These are phyloP conservation scores for Oenanthe oenanthe DNA, from an alignment of 2,113 vertebrate species.

Conservation along the genomic window DNA sequence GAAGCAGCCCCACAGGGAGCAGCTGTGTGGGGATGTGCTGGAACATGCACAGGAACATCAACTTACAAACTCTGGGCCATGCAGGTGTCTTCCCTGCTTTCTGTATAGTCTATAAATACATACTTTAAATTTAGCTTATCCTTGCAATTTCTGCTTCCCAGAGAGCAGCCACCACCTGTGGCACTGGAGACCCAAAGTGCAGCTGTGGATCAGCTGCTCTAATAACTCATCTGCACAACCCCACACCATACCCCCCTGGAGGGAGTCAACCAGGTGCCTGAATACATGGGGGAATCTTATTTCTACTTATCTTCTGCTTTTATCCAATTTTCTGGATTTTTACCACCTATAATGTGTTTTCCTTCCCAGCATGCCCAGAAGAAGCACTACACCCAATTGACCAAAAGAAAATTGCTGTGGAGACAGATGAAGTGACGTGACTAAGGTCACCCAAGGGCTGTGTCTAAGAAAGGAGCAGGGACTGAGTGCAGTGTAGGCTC, in stretches of 20 bases:
- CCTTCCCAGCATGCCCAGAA: background rate
- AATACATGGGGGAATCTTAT: background rate
- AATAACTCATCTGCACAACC: slow-evolving; percentile 11
- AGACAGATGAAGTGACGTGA: background rate
- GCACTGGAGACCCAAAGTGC: background rate
- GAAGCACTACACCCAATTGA: background rate
- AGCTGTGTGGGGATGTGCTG: background rate
- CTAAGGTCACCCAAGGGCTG: background rate
- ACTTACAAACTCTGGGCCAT: background rate
- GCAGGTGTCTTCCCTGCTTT: background rate
- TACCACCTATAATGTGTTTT: background rate
- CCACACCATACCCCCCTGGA: background rate
- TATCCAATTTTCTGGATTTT: slow-evolving; percentile 30
- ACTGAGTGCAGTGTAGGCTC: accelerated
- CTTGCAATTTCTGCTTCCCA: background rate
- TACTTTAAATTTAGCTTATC: background rate
- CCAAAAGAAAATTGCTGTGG: background rate
- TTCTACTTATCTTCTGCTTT: background rate
- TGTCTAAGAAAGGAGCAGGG: background rate
- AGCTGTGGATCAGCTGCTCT: background rate
- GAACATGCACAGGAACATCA: accelerated
- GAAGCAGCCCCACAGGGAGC: background rate
- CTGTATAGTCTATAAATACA: background rate
- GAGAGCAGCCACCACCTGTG: background rate
- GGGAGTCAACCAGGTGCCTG: background rate